phyloP scores from a whole-genome alignment of 2,113 vertebrate species.

The Elachura formosa region DNA sequence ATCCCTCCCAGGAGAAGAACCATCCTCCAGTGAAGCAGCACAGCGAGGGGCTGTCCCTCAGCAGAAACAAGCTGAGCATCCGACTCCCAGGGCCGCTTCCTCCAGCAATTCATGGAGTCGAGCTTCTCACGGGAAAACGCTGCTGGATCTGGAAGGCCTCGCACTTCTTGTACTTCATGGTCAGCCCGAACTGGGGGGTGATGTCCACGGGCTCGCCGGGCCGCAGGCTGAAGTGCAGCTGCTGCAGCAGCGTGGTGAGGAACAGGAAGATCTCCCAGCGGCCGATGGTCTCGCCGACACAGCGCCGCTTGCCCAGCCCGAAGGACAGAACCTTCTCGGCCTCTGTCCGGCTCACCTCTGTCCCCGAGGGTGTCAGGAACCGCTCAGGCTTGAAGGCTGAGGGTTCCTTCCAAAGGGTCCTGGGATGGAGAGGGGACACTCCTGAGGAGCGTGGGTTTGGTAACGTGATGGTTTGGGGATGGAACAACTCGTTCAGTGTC shows the following conservation, averaged over 20 bases:
- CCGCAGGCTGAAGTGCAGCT: conserved; percentile 71
- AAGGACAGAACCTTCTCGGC: conserved; percentile 83
- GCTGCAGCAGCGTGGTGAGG: conserved; percentile 83
- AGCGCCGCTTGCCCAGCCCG: conserved; percentile 86
- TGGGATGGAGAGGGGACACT: conserved; percentile 18
- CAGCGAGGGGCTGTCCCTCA: accelerated
- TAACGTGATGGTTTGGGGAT: neutral
- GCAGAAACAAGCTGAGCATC: neutral
- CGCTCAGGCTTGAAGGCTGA: conserved; percentile 81
- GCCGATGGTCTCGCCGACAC: conserved; percentile 85
- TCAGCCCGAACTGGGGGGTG: conserved; percentile 86
- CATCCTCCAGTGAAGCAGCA: neutral
- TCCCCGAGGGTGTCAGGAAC: conserved; percentile 75
- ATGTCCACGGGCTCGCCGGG: conserved; percentile 74
- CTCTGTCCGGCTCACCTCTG: conserved; percentile 66
- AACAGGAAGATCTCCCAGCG: conserved; percentile 89
- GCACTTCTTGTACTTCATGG: conserved; percentile 85
- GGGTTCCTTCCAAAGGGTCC: conserved; percentile 87
- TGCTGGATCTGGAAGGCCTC: conserved; percentile 65
- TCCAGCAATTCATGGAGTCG: accelerated
- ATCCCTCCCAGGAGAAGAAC: neutral
- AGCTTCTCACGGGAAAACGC: neutral
- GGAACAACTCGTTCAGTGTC: accelerated
- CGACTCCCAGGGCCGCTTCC: accelerated
- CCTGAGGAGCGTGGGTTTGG: neutral